Conservation (phyloP, 1,140 invertebrate species). For the Drosophila dunni region DNA sequence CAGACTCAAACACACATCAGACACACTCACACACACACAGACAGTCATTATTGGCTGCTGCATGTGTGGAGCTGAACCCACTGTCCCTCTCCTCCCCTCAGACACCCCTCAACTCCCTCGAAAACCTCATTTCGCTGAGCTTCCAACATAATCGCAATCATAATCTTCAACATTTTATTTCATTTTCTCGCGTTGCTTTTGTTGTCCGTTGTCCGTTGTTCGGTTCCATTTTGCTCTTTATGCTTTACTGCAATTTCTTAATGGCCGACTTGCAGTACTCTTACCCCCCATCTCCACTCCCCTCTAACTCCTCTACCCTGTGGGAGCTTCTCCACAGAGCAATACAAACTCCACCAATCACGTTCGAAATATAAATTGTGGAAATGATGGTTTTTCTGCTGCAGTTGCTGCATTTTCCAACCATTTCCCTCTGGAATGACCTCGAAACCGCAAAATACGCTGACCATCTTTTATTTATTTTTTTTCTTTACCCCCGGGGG, state of each 20-base stretch:
- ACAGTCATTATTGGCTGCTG: neutral
- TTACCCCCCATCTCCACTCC: neutral
- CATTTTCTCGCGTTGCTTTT: slow-evolving; percentile 70
- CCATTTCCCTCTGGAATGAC: slow-evolving; percentile 42
- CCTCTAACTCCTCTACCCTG: neutral
- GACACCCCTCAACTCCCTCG: neutral
- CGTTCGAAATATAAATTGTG: slow-evolving; percentile 84
- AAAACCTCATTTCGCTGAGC: slow-evolving; percentile 48
- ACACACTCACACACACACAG: slow-evolving; percentile 24
- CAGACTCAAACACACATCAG: neutral
- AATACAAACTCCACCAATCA: slow-evolving; percentile 67
- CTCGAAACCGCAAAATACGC: slow-evolving; percentile 70
- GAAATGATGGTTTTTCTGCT: slow-evolving; percentile 83
- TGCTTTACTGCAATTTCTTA: slow-evolving; percentile 81
- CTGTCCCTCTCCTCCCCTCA: neutral
- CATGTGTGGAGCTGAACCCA: slow-evolving; percentile 20
- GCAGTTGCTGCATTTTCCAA: slow-evolving; percentile 36
- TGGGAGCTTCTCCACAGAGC: neutral
- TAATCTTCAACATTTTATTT: slow-evolving; percentile 83
- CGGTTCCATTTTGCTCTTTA: slow-evolving; percentile 79
- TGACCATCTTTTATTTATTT: slow-evolving; percentile 47
- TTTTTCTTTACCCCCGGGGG: no score
- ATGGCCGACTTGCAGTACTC: slow-evolving; percentile 64
- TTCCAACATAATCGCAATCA: slow-evolving; percentile 79
- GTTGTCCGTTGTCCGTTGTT: slow-evolving; percentile 45